phyloP scores from a whole-genome alignment of 2,888 invertebrate genomes.

The Strigamia maritima region DNA sequence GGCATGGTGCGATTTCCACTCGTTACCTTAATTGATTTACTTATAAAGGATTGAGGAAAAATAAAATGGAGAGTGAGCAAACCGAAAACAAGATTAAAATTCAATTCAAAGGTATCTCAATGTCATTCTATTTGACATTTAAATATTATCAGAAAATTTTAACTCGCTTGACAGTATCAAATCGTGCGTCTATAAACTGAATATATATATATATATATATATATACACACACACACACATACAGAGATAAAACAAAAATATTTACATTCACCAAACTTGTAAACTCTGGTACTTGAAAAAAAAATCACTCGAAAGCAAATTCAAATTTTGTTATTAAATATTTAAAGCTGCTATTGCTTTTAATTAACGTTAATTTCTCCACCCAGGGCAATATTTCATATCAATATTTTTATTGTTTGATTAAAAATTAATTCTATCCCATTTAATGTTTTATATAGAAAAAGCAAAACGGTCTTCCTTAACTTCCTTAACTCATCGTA shows the following conservation, averaged over 20 bases:
- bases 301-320: no score
- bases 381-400: background rate
- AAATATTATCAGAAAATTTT: background rate
- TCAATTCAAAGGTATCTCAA: background rate
- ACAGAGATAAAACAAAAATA: no score
- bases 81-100: background rate
- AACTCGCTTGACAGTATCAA: background rate
- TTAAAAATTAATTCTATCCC: background rate
- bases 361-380: background rate
- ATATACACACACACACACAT: no score
- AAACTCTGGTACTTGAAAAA: no score
- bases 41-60: background rate
- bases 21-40: conserved; percentile 15
- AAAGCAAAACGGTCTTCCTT: no score
- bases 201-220: no score
- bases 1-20: background rate
- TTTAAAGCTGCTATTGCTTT: background rate
- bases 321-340: background rate
- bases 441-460: background rate
- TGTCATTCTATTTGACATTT: background rate
- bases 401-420: background rate
- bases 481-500: background rate
- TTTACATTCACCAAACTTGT: no score
- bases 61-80: background rate
- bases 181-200: no score